Conservation (phyloP, 1,140 invertebrate genomes). For the Anastrepha ludens region DNA sequence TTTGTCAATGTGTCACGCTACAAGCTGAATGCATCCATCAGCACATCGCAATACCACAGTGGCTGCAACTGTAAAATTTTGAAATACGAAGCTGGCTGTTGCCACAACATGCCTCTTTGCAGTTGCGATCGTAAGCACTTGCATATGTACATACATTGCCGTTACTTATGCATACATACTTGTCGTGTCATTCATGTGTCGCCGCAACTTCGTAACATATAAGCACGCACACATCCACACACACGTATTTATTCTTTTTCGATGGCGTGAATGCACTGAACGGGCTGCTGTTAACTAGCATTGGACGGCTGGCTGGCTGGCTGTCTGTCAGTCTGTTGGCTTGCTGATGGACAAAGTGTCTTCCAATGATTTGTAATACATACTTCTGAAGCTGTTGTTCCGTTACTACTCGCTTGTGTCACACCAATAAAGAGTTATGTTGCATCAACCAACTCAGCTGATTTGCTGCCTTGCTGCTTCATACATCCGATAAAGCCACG, state of each 20-base stretch:
- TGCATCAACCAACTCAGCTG: slow-evolving; percentile 22
- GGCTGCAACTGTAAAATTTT: slow-evolving; percentile 35
- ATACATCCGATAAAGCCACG: slow-evolving; percentile 38
- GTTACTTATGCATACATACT: not conserved
- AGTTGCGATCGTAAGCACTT: not conserved
- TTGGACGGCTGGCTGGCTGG: not conserved
- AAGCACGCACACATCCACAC: too few species aligned
- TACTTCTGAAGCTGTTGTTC: slow-evolving; percentile 27
- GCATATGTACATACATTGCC: not conserved
- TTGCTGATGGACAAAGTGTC: slow-evolving; percentile 48
- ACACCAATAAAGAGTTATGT: slow-evolving; percentile 50
- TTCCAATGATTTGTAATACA: slow-evolving; percentile 51
- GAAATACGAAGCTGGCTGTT: slow-evolving; percentile 38
- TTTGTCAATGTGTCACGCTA: slow-evolving; percentile 47
- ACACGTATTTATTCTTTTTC: not conserved
- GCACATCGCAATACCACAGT: slow-evolving; percentile 5
- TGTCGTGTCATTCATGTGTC: slow-evolving; percentile 45
- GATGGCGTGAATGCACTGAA: slow-evolving; percentile 8
- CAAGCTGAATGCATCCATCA: slow-evolving; percentile 49
- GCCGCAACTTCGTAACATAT: slow-evolving; percentile 36
- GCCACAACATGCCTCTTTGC: slow-evolving; percentile 43
- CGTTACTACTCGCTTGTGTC: not conserved
- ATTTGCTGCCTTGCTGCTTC: slow-evolving; percentile 30
- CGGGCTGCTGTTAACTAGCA: not conserved
- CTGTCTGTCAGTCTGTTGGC: not conserved